phyloP scores from a whole-genome alignment of 2,113 vertebrate species.

The Pterocles gutturalis region DNA sequence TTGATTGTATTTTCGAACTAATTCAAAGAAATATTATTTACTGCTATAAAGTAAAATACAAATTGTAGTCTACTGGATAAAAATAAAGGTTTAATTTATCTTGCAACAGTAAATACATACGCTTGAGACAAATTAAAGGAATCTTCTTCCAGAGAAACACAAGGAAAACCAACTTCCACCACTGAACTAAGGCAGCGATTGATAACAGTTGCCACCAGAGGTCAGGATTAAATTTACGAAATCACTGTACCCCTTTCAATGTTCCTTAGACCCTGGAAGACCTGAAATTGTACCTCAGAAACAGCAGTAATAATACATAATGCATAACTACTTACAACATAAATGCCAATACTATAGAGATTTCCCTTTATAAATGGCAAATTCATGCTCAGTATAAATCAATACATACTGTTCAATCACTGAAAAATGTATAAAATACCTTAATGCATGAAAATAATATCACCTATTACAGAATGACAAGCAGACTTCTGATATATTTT shows the following conservation, averaged over 20 bases:
- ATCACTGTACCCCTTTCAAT: background rate
- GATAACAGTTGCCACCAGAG: conserved; percentile 6
- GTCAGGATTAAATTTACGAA: conserved; percentile 7
- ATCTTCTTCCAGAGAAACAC: background rate
- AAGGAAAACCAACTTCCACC: background rate
- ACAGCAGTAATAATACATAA: background rate
- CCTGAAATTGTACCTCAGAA: background rate
- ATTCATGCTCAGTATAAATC: background rate
- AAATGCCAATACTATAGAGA: background rate
- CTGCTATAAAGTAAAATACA: background rate
- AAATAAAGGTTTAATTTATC: background rate
- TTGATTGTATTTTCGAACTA: background rate
- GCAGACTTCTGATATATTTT: background rate
- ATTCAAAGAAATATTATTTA: background rate
- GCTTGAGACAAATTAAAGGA: background rate
- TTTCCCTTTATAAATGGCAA: background rate
- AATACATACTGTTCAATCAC: background rate
- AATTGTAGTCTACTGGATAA: background rate
- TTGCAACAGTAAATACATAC: background rate
- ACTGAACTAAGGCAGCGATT: background rate
- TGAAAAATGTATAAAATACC: background rate
- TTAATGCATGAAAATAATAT: background rate
- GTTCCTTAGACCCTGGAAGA: background rate
- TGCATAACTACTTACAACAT: background rate
- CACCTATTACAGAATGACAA: background rate